Evolutionary conservation across 2,888 invertebrate genomes (phyloP), one percentile per base, ranked within the genome.

Genomic region (Smittia aterrima): DNA sequence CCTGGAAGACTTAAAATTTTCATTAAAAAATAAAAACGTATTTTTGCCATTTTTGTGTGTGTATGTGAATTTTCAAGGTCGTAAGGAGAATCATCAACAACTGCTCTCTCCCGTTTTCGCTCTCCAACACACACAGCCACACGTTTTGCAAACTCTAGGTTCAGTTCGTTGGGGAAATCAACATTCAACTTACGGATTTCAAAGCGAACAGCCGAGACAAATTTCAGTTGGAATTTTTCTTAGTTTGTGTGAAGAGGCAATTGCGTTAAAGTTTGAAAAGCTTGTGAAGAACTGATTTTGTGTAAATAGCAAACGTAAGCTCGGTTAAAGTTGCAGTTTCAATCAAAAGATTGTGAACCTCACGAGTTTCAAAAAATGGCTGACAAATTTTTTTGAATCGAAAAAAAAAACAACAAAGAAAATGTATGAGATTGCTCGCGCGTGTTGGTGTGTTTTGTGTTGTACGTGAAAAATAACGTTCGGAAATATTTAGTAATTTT

Each of bases 391-490:
- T 64, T 64, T 64, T 64, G 62, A 64, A 27, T 64, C 16, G 32
- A 64, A 53, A 41, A 70, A 70, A 70, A 70, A 70, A 70, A 53
- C 25, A 70, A 53, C 53, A 70, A 70, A 53, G 53, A 58, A 58
- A 58, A 22, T 58, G 18, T 58, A 58, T 58, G 22, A 11, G 22
- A 58, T 32, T 3, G 22, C 18, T 58, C 47, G 16, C 4, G 16
- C 18, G 58, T 20, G 58, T 18, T 58, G 9, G 58, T 58, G 18
- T 58, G 58, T 18, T 22, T 58, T 58, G 58, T 58, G 58, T 58
- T 6, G 53, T 47, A 47, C 32, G 24, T 11, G 25, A 24, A 64
- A 40, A 66, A 66, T 18, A 66, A 66, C 20, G 27, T 66, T 4
- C 18, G 22, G 20, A 38, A 66, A 38, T 66, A 32, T 66, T 32